Percentiles rank a stretch among this genome's conserved stretches.
phyloP scores from a whole-genome alignment of 1,140 invertebrate genomes.

The Trichomalopsis sarcophagae region DNA sequence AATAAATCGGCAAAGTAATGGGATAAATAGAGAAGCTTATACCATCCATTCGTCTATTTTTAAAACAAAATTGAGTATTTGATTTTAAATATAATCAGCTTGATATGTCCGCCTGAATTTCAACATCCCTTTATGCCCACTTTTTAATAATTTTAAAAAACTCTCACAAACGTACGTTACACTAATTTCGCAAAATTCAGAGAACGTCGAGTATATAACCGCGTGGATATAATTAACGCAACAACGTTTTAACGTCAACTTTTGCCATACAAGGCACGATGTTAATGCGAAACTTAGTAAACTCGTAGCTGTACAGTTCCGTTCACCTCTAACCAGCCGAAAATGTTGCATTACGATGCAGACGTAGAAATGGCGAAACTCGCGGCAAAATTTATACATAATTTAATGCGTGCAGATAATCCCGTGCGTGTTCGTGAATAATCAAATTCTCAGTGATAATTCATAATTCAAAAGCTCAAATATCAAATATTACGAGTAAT shows the following conservation, averaged over 20 bases:
- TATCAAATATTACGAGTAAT: not conserved
- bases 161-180: too few relatives aligned
- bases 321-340: slow-evolving; percentile 1
- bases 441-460: not conserved
- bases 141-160: too few relatives aligned
- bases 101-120: too few relatives aligned
- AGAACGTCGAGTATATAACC: not conserved
- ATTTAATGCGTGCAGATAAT: slow-evolving; percentile 76
- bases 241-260: not conserved
- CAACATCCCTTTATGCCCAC: too few relatives aligned
- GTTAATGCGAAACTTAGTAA: not conserved
- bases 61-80: too few relatives aligned
- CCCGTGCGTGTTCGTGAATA: not conserved
- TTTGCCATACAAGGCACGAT: not conserved
- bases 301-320: not conserved
- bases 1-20: slow-evolving; percentile 30
- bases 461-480: too few relatives aligned
- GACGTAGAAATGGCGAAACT: slow-evolving; percentile 4
- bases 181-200: too few relatives aligned
- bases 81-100: too few relatives aligned
- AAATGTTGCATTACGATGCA: slow-evolving; percentile 3
- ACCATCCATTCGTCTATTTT: not conserved
- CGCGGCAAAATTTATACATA: slow-evolving; percentile 46
- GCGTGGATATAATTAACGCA: not conserved
- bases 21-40: slow-evolving; percentile 18